These are phyloP conservation scores for Eupithecia abbreviata DNA, from an alignment of 2,888 invertebrate species.

Conservation along the genomic window DNA sequence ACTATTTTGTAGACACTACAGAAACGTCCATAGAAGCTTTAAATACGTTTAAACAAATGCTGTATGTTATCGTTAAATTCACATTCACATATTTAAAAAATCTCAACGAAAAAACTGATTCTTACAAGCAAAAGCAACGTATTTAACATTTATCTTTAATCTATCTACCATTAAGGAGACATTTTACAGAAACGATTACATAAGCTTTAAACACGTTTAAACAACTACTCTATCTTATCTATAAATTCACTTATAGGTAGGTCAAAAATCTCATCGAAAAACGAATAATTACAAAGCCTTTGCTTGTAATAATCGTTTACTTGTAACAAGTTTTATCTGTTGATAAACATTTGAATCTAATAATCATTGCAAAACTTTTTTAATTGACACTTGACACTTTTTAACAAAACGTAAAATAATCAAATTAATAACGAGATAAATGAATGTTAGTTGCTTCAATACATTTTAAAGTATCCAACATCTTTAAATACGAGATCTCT, in stretches of 20 bases:
- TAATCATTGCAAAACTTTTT: not conserved
- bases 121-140: too few relatives aligned
- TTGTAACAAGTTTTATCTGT: too few relatives aligned
- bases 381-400: not conserved
- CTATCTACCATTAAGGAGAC: not conserved
- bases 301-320: not conserved
- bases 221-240: not conserved
- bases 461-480: not conserved
- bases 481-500: not conserved
- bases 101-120: too few relatives aligned
- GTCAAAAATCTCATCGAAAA: not conserved
- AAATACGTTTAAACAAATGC: not conserved
- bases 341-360: not conserved
- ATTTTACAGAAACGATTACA: not conserved
- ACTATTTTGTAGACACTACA: not conserved
- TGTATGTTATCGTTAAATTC: too few relatives aligned
- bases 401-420: too few relatives aligned
- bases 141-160: not conserved
- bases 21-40: not conserved
- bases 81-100: too few relatives aligned
- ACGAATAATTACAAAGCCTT: not conserved
- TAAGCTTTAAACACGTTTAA: not conserved
- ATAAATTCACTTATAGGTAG: not conserved
- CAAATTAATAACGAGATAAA: not conserved
- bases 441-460: not conserved